phyloP scores from a whole-genome alignment of 2,797 vertebrate genomes.

The Botia almorhae region DNA sequence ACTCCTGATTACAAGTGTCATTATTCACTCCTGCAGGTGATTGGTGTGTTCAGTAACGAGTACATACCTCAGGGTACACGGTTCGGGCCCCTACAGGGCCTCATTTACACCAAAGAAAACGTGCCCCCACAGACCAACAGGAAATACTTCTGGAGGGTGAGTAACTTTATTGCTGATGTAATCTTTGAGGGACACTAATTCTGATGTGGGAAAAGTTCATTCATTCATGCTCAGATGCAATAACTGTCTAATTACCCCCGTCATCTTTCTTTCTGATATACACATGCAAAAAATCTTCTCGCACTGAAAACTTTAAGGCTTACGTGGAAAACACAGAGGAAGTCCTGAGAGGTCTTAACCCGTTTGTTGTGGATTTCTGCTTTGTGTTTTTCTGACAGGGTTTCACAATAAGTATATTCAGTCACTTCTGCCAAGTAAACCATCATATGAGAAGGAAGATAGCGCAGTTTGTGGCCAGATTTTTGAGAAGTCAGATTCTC shows the following conservation, averaged over 20 bases:
- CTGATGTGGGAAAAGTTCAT: constrained; percentile 15
- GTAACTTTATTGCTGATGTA: constrained; percentile 39
- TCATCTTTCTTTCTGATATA: no score
- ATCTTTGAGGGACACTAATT: not conserved
- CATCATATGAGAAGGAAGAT: not conserved
- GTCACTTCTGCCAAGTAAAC: no score
- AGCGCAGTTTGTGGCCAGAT: constrained; percentile 32
- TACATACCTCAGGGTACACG: constrained; percentile 82
- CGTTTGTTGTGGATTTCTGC: not conserved
- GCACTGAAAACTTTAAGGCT: not conserved
- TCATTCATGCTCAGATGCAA: not conserved
- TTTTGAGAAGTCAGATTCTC: constrained; percentile 42
- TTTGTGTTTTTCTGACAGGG: not conserved
- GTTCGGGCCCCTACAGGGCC: constrained; percentile 80
- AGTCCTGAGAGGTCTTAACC: constrained; percentile 7
- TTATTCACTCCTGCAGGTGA: constrained; percentile 68
- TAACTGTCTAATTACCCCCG: no score
- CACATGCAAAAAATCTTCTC: no score
- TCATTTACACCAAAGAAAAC: constrained; percentile 78
- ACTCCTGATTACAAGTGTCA: constrained; percentile 16
- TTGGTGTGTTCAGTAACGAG: constrained; percentile 81
- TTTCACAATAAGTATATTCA: no score
- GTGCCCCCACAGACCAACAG: constrained; percentile 77
- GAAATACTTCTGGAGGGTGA: constrained; percentile 85
- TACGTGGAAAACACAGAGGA: constrained; percentile 52